Conservation (phyloP, 1,140 invertebrate genomes). For the Drosophila pandora region DNA sequence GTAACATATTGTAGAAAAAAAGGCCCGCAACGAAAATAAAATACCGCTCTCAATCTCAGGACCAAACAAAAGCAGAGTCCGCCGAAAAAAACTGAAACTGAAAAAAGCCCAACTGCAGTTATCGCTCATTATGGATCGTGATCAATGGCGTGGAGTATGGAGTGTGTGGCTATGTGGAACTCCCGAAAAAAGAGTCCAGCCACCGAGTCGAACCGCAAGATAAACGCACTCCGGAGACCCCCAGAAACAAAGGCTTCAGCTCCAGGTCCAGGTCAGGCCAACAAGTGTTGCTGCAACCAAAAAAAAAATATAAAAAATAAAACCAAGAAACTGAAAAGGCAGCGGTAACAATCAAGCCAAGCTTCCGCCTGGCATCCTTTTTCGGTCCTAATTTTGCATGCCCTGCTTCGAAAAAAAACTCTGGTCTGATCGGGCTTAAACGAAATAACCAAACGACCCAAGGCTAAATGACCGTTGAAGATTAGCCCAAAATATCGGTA, state of each 20-base stretch:
- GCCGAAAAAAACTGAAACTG: slow-evolving; percentile 1
- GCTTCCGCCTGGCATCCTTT: slow-evolving; percentile 76
- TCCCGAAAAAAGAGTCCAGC: slow-evolving; percentile 26
- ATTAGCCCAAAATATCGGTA: slow-evolving; percentile 47
- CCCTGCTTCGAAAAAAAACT: slow-evolving; percentile 20
- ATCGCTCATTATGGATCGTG: slow-evolving; percentile 80
- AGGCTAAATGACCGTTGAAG: slow-evolving; percentile 52
- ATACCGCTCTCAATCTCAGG: slow-evolving; percentile 74
- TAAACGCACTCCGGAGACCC: slow-evolving; percentile 35
- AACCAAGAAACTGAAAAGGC: slow-evolving; percentile 27
- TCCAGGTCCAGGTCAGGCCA: slow-evolving; percentile 36
- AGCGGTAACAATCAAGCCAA: slow-evolving; percentile 60
- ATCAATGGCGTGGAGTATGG: slow-evolving; percentile 59
- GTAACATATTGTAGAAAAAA: slow-evolving; percentile 52
- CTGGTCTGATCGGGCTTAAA: not conserved
- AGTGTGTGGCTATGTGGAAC: slow-evolving; percentile 20
- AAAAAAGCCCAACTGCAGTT: slow-evolving; percentile 61
- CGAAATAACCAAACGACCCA: slow-evolving; percentile 32
- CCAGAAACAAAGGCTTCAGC: slow-evolving; percentile 53
- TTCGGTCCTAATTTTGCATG: slow-evolving; percentile 60
- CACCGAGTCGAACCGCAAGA: slow-evolving; percentile 14
- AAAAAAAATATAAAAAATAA: slow-evolving; percentile 19
- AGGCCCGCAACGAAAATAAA: slow-evolving; percentile 37
- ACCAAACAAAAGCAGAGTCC: slow-evolving; percentile 70
- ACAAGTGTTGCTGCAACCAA: slow-evolving; percentile 67